Base-by-base conservation (phyloP, 2,113 vertebrate species). In the Alosa alosa region DNA sequence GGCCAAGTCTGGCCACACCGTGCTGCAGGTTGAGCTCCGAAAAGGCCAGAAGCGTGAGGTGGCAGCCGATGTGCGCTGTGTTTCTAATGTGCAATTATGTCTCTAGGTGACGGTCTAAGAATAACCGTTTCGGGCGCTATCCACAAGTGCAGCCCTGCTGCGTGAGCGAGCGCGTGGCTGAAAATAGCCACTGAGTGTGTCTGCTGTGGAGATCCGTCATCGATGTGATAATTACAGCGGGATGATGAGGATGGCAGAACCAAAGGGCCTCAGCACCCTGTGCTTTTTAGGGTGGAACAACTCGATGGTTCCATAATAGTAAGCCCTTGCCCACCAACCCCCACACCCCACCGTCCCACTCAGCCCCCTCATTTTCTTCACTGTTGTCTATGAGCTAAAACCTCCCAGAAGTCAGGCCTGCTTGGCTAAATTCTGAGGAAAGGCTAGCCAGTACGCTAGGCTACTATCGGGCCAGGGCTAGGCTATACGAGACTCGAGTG, bases 71-170 rank as follows among this genome's bases (percentile, higher is more conserved):
- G 18, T 57, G 82, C 20, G 4, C 57, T 55, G 52, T 83, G 84
- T 87, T 86, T 86, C 85, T 85, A 86, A 89, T 85, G 50, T 78
- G 36, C 88, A 89, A 85, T 89, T 87, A 86, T 86, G 84, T 25
- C 84, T 82, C 85, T 86, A 83, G 81, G 83, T 88, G 88, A 88
- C 82, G 36, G 55, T 84, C 90, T 90, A 86, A 90, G 85, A 89
- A 90, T 88, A 90, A 90, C 86, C n/a, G 52, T 84, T 86, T 86
- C 87, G 82, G 72, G 83, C 18, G 47, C 17, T 36, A 52, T 89
- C 86, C 82, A 46, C 84, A 81, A 88, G 86, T 22, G 81, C 36
- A 52, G 83, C 11, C 31, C 25, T 39, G 72, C 88, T 81, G 84
- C 85, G 81, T 49, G 25, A 64, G 60, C 7, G 52, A 78, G 85